Evolutionary conservation across 1,140 invertebrate genomes (phyloP).

Genomic region (Drosophila rufa): DNA sequence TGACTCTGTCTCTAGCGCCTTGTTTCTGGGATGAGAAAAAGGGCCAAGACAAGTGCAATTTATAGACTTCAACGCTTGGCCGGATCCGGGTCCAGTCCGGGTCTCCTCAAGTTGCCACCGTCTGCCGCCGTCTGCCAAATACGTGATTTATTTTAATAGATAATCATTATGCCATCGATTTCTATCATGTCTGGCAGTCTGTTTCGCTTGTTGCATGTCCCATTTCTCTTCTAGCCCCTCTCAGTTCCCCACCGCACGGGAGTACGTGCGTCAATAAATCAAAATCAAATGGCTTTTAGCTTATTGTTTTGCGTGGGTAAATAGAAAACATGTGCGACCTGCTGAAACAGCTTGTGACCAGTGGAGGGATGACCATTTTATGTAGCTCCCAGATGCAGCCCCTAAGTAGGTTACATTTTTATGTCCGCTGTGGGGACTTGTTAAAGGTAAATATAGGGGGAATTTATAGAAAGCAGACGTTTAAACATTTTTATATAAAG

Average conservation of each 20-base stretch:
- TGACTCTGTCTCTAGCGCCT: constrained; percentile 6
- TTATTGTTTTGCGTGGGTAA: constrained; percentile 72
- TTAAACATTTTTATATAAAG: too few species aligned
- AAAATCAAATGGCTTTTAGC: constrained; percentile 79
- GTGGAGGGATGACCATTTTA: not conserved
- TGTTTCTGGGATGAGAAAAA: not conserved
- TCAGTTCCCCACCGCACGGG: not conserved
- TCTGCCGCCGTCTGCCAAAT: constrained; percentile 66
- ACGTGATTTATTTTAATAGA: constrained; percentile 84
- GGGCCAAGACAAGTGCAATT: constrained; percentile 69
- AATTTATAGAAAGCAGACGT: rapidly evolving
- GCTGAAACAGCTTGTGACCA: constrained; percentile 24
- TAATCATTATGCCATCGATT: constrained; percentile 83
- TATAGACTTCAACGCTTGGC: constrained; percentile 76
- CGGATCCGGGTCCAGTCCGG: constrained; percentile 18
- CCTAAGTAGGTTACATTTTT: constrained; percentile 6
- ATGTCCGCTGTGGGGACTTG: too few species aligned
- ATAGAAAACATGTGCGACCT: constrained; percentile 46
- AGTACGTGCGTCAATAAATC: constrained; percentile 79
- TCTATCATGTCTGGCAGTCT: constrained; percentile 57
- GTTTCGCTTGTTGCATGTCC: constrained; percentile 73
- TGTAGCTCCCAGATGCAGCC: not conserved
- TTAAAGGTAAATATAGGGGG: not conserved
- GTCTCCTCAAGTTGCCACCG: constrained; percentile 6
- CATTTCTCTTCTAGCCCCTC: not conserved